These are phyloP conservation scores for Pteronotus mesoamericanus DNA, from an alignment of 2,797 vertebrate genomes.

Conservation along the genomic window DNA sequence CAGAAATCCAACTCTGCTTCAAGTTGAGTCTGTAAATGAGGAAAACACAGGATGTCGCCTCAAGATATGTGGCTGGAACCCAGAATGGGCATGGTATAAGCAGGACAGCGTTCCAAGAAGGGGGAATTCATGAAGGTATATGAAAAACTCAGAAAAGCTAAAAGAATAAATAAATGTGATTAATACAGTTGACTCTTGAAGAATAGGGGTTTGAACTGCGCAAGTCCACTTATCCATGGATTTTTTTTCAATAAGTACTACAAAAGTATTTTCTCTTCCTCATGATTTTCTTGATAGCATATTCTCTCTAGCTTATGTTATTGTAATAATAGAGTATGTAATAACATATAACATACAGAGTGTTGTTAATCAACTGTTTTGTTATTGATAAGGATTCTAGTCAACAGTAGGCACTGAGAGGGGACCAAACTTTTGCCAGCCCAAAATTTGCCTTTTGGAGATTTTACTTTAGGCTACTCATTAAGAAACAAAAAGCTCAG, in stretches of 20 bases:
- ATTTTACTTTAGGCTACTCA: neutral
- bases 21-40: neutral
- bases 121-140: neutral
- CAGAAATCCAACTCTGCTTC: neutral
- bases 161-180: neutral
- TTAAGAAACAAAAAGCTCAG: neutral
- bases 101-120: neutral
- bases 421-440: neutral
- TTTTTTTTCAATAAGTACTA: neutral
- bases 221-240: neutral
- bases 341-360: neutral
- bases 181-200: neutral
- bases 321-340: neutral
- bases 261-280: neutral
- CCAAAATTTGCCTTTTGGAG: neutral
- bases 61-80: neutral
- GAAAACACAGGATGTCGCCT: neutral
- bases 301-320: neutral
- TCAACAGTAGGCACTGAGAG: neutral
- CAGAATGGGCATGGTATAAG: neutral
- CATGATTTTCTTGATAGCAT: neutral
- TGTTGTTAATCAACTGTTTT: neutral
- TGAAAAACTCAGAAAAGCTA: neutral
- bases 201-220: neutral
- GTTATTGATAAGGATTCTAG: neutral